Evolutionary conservation across 2,888 invertebrate species (phyloP), one percentile per base, ranked within the genome.

Genomic region (Disparrhopalites patrizii): DNA sequence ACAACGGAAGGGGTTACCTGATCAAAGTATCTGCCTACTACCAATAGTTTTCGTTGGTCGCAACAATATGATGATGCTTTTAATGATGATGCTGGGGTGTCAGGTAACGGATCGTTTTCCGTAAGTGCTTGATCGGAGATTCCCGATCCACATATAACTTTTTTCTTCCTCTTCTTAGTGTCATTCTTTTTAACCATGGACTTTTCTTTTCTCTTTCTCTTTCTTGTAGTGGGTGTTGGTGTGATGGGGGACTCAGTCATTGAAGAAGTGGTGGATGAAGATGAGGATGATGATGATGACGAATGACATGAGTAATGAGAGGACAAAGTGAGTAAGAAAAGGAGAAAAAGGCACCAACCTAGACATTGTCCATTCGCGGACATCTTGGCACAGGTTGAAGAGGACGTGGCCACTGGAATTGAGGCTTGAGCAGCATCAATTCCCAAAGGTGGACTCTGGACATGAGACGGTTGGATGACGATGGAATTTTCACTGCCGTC

Each of bases 301-400:
- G 47, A 33, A 18, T 38, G 18, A 28, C 25, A 40, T 50, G 15
- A 23, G 25, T 27, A 51, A 13, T 43, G 55, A 47, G 23, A 10
- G 18, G 23, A 47, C 30, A 58, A 23, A 31, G 66, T 66, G 61
- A 69, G 60, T 33, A 65, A 68, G 63, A 70, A 58, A 61, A 72
- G 72, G 66, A 75, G 68, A 57, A 75, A 74, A 75, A 75, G 74
- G 75, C 75, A 75, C 75, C 73, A 75, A 75, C 75, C 75, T 75
- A 75, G 67, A 73, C 75, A 75, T 67, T 68, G 67, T 69, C 75
- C 75, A 55, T 68, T 67, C 15, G 64, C 55, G 67, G 73, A 73
- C 69, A 71, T 62, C 63, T 71, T 74, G 71, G 70, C 70, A 72
- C 74, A 74, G 56, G 68, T 64, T 65, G 73, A 62, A 27, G 71